Conservation (phyloP, 2,113 vertebrate genomes). For the Castor canadensis region DNA sequence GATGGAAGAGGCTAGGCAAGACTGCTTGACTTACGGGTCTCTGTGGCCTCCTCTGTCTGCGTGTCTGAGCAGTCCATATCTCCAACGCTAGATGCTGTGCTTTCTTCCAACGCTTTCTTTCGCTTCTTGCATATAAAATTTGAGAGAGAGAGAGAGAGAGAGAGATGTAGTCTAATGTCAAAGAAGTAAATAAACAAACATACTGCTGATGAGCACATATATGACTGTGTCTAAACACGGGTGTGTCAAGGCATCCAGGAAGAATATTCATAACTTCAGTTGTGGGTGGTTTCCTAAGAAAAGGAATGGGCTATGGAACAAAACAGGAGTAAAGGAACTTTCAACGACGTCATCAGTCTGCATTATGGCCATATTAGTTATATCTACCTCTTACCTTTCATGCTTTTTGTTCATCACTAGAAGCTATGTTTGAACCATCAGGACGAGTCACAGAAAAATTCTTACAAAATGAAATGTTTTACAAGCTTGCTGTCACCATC, state of each 20-base stretch:
- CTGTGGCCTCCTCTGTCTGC: slow-evolving; percentile 4
- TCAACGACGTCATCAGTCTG: background rate
- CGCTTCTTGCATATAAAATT: slow-evolving; percentile 65
- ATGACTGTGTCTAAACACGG: background rate
- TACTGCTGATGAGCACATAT: background rate
- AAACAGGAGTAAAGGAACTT: background rate
- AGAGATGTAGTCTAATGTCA: background rate
- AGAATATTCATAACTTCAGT: background rate
- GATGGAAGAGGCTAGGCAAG: background rate
- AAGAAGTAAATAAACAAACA: background rate
- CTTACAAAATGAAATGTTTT: background rate
- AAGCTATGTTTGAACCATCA: background rate
- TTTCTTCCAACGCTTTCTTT: slow-evolving; percentile 74
- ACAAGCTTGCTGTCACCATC: background rate
- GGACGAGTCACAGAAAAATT: background rate
- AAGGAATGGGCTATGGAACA: background rate
- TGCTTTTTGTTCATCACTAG: background rate
- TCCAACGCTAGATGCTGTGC: slow-evolving; percentile 54
- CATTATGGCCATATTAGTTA: fast-evolving
- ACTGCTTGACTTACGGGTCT: slow-evolving; percentile 79
- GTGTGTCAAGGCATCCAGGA: background rate
- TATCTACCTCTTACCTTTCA: background rate
- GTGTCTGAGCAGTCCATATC: slow-evolving; percentile 66
- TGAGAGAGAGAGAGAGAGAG: slow-evolving; percentile 32
- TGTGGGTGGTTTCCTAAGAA: fast-evolving